These are phyloP conservation scores for Acronicta alni DNA, from an alignment of 2,888 invertebrate species.

Conservation along the genomic window DNA sequence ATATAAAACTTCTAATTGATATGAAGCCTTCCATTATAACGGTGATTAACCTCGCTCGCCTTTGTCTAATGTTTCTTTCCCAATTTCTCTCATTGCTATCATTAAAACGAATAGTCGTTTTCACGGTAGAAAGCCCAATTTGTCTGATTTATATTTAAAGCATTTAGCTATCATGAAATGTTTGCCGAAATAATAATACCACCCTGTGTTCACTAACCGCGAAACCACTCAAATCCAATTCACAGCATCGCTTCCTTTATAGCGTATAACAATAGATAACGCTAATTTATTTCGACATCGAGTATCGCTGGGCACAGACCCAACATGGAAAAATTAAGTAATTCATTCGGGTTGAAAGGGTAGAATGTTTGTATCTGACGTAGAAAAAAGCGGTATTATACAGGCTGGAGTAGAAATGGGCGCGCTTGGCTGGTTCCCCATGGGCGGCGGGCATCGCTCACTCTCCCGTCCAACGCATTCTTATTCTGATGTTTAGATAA, in stretches of 20 bases:
- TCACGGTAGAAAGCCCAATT: conserved; percentile 35
- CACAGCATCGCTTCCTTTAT: conserved; percentile 69
- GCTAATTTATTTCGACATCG: conserved; percentile 84
- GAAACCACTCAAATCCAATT: conserved; percentile 74
- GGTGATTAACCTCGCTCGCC: conserved; percentile 48
- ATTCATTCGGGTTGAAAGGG: conserved; percentile 87
- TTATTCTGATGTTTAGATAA: conserved; percentile 87
- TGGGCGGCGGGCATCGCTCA: conserved; percentile 74
- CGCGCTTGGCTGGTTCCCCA: conserved; percentile 80
- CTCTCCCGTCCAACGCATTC: conserved; percentile 76
- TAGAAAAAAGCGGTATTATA: conserved; percentile 77
- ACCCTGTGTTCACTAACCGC: conserved; percentile 65
- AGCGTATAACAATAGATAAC: conserved; percentile 72
- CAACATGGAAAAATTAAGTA: conserved; percentile 86
- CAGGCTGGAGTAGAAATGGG: conserved; percentile 79
- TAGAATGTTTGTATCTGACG: conserved; percentile 84
- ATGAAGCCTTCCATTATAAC: conserved; percentile 49
- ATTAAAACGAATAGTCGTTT: conserved; percentile 42
- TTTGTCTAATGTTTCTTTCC: conserved; percentile 44
- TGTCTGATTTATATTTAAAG: conserved; percentile 35
- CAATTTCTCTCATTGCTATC: conserved; percentile 42
- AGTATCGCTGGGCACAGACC: conserved; percentile 74
- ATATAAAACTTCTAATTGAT: conserved; percentile 56
- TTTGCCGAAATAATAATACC: conserved; percentile 68
- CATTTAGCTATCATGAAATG: conserved; percentile 58